phyloP scores from a whole-genome alignment of 2,888 invertebrate genomes.

The Machimus atricapillus region DNA sequence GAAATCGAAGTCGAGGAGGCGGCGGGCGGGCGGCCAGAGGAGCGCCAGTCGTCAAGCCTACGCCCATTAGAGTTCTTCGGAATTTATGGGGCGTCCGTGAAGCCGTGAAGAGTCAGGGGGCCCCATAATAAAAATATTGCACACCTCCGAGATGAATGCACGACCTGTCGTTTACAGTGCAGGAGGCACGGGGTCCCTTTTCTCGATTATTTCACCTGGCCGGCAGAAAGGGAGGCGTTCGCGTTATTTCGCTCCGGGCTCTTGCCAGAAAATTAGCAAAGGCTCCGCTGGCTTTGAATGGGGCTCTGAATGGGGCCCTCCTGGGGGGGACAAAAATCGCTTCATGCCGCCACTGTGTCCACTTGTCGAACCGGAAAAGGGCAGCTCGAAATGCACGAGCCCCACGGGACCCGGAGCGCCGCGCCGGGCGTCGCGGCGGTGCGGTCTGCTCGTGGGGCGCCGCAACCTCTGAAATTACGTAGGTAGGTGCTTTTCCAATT shows the following conservation, averaged over 20 bases:
- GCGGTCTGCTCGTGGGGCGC: background rate
- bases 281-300: background rate
- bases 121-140: background rate
- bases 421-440: no score
- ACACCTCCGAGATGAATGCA: background rate
- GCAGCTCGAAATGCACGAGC: background rate
- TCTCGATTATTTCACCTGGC: background rate
- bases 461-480: conserved; percentile 1
- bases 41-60: background rate
- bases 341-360: background rate
- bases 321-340: background rate
- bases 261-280: background rate
- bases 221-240: background rate
- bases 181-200: background rate
- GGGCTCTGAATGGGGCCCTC: background rate
- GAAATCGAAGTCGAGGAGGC: background rate
- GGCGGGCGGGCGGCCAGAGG: background rate
- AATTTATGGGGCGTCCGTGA: background rate
- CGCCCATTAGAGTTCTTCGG: background rate
- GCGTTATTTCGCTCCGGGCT: background rate
- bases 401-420: background rate
- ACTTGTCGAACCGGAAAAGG: background rate
- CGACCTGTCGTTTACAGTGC: background rate
- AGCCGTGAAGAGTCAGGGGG: background rate
- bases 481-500: background rate